Percentiles rank a stretch among this genome's conserved stretches.
These are phyloP conservation scores for Chaetorhynchus papuensis DNA, from an alignment of 2,113 vertebrate species.

Conservation along the genomic window DNA sequence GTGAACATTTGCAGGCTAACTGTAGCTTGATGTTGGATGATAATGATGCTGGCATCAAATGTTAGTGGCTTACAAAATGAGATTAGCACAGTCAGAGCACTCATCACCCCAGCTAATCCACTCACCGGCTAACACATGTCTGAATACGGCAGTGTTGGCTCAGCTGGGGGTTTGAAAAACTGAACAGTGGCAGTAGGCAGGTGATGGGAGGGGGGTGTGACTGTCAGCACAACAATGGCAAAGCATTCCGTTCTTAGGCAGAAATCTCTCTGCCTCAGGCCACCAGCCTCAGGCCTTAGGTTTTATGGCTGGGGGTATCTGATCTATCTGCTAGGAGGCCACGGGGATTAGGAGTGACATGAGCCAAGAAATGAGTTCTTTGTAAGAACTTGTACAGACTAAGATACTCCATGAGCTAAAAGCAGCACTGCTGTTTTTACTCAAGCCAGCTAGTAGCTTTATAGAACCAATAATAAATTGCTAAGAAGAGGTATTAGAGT, in stretches of 20 bases:
- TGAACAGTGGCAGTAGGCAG: background rate
- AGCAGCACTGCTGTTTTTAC: background rate
- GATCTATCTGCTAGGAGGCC: background rate
- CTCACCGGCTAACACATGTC: background rate
- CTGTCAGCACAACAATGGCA: background rate
- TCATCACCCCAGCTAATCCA: background rate
- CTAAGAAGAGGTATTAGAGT: background rate
- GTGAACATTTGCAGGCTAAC: background rate
- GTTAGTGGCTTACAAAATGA: background rate
- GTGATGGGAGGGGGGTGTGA: background rate
- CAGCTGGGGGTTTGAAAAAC: background rate
- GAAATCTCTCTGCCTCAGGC: background rate
- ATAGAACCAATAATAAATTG: background rate
- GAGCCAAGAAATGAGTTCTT: background rate
- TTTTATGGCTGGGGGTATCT: slow-evolving; percentile 12
- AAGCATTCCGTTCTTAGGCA: background rate
- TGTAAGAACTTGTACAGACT: background rate
- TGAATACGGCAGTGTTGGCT: background rate
- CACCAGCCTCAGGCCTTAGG: background rate
- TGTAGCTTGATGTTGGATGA: background rate
- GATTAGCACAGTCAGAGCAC: background rate
- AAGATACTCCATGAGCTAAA: background rate
- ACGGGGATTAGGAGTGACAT: background rate
- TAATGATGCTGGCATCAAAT: background rate
- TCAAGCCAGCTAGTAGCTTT: background rate